Conservation (phyloP, 1,140 invertebrate species). For the Laodelphax striatellus region DNA sequence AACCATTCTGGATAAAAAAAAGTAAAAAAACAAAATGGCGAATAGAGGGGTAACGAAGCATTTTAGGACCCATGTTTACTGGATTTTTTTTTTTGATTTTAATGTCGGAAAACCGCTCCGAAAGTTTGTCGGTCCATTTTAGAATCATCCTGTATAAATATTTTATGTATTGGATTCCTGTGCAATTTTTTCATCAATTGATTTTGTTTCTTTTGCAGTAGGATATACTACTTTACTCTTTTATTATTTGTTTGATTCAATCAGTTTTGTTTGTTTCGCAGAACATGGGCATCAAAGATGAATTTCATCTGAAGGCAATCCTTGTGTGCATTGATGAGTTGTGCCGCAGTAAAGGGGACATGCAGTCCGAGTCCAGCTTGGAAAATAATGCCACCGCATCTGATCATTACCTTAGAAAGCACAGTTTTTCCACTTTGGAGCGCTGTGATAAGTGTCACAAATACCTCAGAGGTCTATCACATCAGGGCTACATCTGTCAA, state of each 20-base stretch:
- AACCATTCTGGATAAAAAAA: no score
- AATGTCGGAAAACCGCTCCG: no score
- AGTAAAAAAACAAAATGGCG: no score
- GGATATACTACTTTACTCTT: no score
- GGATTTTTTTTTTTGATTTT: no score
- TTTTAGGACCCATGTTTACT: no score
- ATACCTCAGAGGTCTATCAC: constrained; percentile 55
- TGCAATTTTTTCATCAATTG: no score
- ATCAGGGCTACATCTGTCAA: constrained; percentile 63
- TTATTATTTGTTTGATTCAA: background rate
- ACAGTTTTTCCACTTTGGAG: constrained; percentile 29
- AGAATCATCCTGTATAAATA: no score
- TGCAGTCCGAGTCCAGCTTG: background rate
- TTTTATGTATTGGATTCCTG: no score
- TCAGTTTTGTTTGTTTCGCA: constrained; percentile 30
- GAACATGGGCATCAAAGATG: constrained; percentile 68
- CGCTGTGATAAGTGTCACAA: constrained; percentile 66
- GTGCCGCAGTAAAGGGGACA: background rate
- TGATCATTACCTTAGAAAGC: constrained; percentile 10
- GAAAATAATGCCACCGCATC: constrained; percentile 3
- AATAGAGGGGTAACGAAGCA: no score
- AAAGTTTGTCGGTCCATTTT: no score
- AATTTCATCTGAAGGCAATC: constrained; percentile 61
- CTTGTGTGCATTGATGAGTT: constrained; percentile 59
- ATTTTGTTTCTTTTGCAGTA: no score